Percentiles rank a stretch among this genome's conserved stretches.
Evolutionary conservation across 37 sponge, comb jelly and placozoan species (phyloP).

Genomic region (Spongia lamella): DNA sequence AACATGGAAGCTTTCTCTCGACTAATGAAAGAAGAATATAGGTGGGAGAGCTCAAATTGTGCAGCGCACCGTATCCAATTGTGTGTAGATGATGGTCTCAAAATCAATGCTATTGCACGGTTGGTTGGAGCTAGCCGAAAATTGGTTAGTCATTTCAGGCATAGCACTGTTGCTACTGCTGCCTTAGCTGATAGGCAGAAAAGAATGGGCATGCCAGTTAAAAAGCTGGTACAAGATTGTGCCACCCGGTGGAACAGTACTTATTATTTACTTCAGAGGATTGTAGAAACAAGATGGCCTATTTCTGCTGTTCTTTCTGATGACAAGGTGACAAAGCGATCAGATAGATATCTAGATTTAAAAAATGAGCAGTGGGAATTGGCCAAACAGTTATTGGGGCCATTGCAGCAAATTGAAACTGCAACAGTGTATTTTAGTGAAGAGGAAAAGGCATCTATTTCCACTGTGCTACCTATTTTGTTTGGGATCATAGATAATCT

Average conservation of each 20-base stretch:
- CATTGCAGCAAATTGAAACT: constrained; percentile 13
- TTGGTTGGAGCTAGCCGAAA: constrained; percentile 9
- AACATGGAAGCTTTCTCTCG: constrained; percentile 5
- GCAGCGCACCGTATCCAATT: constrained; percentile 19
- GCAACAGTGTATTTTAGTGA: constrained; percentile 19
- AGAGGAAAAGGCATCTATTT: constrained; percentile 17
- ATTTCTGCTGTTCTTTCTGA: constrained; percentile 33
- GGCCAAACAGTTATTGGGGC: background rate
- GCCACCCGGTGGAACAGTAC: constrained; percentile 33
- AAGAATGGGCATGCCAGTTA: constrained; percentile 22
- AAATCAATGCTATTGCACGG: constrained; percentile 1
- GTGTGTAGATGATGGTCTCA: constrained; percentile 16
- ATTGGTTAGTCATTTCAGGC: constrained; percentile 24
- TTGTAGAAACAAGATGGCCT: constrained; percentile 31
- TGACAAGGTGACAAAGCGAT: constrained; percentile 23
- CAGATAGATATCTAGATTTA: constrained; percentile 16
- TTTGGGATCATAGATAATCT: background rate
- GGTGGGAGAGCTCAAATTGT: constrained; percentile 6
- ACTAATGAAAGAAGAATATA: background rate
- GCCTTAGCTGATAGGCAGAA: constrained; percentile 15
- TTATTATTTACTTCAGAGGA: background rate
- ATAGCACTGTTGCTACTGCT: constrained; percentile 28
- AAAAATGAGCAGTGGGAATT: constrained; percentile 12
- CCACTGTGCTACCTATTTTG: constrained; percentile 12
- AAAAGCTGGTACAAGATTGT: constrained; percentile 22